Percentiles rank a stretch among this genome's conserved stretches.
phyloP scores from a whole-genome alignment of 2,888 invertebrate species.

The Melipona beecheii region DNA sequence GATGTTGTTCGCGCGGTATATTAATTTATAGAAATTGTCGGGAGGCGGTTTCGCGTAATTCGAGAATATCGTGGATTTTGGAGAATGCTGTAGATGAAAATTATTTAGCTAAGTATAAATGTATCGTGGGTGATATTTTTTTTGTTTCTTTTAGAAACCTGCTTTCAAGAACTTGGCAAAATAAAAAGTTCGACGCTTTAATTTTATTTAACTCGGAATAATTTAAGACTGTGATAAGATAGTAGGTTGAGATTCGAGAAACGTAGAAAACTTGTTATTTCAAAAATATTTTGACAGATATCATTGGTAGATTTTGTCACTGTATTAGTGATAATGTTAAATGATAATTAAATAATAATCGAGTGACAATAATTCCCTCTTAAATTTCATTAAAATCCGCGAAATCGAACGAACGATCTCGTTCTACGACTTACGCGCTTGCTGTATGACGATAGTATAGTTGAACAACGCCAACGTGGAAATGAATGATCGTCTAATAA shows the following conservation, averaged over 20 bases:
- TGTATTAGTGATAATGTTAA: too few species aligned
- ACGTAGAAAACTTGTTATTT: neutral
- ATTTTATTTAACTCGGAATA: neutral
- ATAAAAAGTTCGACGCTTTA: too few species aligned
- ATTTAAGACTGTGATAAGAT: too few species aligned
- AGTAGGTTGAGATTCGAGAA: neutral
- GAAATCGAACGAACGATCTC: slow-evolving; percentile 7
- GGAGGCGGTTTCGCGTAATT: too few species aligned
- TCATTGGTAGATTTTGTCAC: too few species aligned
- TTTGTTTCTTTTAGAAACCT: neutral
- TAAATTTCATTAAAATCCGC: slow-evolving; percentile 15
- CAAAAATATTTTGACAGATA: neutral
- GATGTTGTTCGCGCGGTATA: neutral
- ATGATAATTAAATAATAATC: neutral
- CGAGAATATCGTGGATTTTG: too few species aligned
- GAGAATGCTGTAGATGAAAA: neutral
- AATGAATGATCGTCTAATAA: slow-evolving; percentile 16
- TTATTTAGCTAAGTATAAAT: neutral
- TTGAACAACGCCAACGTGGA: neutral
- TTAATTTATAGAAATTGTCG: neutral
- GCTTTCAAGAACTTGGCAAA: neutral
- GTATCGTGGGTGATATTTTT: neutral
- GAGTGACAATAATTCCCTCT: neutral
- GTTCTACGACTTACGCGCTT: neutral
- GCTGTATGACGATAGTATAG: neutral